These are phyloP conservation scores for Halichondria panicea DNA, from an alignment of 37 sponge, comb jelly and placozoan genomes.

Conservation along the genomic window DNA sequence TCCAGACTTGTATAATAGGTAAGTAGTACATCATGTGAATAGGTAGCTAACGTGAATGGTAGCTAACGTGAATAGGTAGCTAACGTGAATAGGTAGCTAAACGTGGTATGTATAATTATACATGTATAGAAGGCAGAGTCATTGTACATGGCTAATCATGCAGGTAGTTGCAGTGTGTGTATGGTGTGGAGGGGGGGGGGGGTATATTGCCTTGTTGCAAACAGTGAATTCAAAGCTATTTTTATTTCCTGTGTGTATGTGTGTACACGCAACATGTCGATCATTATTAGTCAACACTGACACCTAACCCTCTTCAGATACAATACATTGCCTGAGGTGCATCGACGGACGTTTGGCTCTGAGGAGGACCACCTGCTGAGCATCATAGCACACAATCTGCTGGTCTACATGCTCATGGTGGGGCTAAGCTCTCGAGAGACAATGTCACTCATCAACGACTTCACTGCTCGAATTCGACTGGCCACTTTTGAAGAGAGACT, in stretches of 20 bases:
- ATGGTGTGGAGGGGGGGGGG: too few relatives aligned
- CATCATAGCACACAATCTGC: slow-evolving; percentile 57
- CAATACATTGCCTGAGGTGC: slow-evolving; percentile 30
- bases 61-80: neutral
- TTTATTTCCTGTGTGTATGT: too few relatives aligned
- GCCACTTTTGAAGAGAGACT: slow-evolving; percentile 65
- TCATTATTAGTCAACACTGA: too few relatives aligned
- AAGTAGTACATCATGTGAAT: neutral
- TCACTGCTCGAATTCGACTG: slow-evolving; percentile 56
- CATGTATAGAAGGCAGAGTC: too few relatives aligned
- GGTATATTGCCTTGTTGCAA: too few relatives aligned
- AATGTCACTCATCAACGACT: slow-evolving; percentile 31
- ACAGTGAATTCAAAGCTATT: too few relatives aligned
- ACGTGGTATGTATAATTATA: too few relatives aligned
- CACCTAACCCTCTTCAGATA: slow-evolving; percentile 43
- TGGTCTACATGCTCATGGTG: slow-evolving; percentile 67
- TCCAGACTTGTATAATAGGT: slow-evolving; percentile 64
- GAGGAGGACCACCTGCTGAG: slow-evolving; percentile 76
- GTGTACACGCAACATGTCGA: too few relatives aligned
- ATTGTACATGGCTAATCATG: too few relatives aligned
- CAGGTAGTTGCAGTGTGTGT: too few relatives aligned
- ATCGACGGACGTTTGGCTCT: slow-evolving; percentile 30
- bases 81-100: slow-evolving; percentile 14
- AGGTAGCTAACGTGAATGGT: slow-evolving; percentile 14
- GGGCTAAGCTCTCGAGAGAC: slow-evolving; percentile 47